These are phyloP conservation scores for Pseudanteris insignis DNA, from an alignment of 2,888 invertebrate species.

Conservation along the genomic window DNA sequence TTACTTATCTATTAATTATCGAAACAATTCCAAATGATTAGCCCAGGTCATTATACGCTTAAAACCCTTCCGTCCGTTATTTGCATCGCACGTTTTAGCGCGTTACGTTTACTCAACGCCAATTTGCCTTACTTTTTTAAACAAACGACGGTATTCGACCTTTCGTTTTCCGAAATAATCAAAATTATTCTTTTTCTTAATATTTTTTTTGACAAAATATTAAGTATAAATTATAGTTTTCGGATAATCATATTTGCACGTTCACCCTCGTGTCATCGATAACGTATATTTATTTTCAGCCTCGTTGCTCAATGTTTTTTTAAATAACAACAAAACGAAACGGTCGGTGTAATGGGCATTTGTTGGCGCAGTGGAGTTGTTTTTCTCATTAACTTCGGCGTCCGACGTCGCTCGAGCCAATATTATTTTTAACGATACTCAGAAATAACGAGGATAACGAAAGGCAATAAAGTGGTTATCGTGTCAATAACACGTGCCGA, in stretches of 20 bases:
- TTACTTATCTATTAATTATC: constrained; percentile 64
- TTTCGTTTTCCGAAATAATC: too few relatives aligned
- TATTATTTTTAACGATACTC: constrained; percentile 31
- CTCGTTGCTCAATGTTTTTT: not conserved
- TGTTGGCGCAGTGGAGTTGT: constrained; percentile 7
- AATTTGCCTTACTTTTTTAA: too few relatives aligned
- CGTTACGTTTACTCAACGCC: too few relatives aligned
- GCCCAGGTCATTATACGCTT: not conserved
- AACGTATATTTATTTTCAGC: too few relatives aligned
- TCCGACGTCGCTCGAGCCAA: constrained; percentile 4
- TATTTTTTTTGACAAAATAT: too few relatives aligned
- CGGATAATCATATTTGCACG: too few relatives aligned
- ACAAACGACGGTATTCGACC: too few relatives aligned
- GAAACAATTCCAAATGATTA: constrained; percentile 18
- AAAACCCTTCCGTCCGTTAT: not conserved
- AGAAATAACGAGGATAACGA: constrained; percentile 31
- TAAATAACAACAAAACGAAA: not conserved
- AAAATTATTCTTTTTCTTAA: too few relatives aligned
- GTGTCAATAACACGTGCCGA: constrained; percentile 27
- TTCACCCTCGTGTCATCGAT: too few relatives aligned
- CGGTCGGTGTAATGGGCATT: not conserved
- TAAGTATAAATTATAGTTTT: too few relatives aligned
- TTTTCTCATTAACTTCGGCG: constrained; percentile 24
- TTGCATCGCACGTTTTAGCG: not conserved
- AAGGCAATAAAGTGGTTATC: constrained; percentile 27